These are phyloP conservation scores for Rissa tridactyla DNA, from an alignment of 2,113 vertebrate genomes.

Conservation along the genomic window DNA sequence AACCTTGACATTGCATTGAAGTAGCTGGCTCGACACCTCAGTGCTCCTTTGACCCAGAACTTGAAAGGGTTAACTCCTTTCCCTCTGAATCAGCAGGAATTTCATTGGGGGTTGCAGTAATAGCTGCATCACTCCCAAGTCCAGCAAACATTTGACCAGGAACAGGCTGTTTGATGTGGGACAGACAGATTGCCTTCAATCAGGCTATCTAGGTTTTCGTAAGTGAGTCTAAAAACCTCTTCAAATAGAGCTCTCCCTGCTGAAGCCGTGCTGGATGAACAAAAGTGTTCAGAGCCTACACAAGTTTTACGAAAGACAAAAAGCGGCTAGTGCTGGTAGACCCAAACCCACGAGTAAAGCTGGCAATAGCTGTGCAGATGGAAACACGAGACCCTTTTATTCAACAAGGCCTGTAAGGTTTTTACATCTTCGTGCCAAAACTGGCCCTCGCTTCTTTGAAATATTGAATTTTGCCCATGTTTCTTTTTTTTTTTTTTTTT, in stretches of 20 bases:
- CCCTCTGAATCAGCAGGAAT: background rate
- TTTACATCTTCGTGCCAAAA: background rate
- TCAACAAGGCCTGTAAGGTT: background rate
- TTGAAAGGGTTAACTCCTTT: conserved; percentile 42
- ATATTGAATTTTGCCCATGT: background rate
- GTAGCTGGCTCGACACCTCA: background rate
- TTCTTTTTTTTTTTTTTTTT: background rate
- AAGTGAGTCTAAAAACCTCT: background rate
- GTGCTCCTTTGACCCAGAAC: conserved; percentile 13
- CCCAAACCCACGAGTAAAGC: background rate
- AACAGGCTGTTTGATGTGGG: background rate
- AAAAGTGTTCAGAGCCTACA: background rate
- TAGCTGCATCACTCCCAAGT: background rate
- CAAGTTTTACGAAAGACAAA: background rate
- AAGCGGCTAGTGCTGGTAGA: background rate
- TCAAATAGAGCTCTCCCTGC: background rate
- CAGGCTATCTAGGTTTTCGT: background rate
- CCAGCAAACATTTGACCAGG: background rate
- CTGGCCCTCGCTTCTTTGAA: background rate
- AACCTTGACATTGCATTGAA: background rate
- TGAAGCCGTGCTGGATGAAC: background rate
- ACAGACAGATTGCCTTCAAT: background rate
- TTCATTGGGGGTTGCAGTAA: background rate
- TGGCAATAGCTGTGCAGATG: background rate
- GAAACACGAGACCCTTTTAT: background rate